phyloP scores from a whole-genome alignment of 2,797 vertebrate genomes.

The Bryconaethiops microstoma region DNA sequence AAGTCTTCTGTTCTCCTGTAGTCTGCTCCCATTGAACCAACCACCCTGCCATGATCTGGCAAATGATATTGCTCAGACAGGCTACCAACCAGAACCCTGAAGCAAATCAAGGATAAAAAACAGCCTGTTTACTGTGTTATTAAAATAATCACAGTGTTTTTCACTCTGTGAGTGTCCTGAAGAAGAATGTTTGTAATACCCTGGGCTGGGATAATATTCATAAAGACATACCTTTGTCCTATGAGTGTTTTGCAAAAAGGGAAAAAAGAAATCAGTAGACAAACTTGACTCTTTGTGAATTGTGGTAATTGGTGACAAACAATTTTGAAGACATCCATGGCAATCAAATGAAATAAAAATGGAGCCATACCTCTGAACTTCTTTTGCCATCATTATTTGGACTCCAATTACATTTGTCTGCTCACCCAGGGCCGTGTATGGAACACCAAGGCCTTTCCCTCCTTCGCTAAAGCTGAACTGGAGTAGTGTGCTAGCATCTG shows the following conservation, averaged over 20 bases:
- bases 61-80: conserved; percentile 5
- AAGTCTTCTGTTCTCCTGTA: conserved; percentile 35
- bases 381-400: conserved; percentile 6
- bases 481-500: conserved; percentile 39
- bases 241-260: conserved; percentile 14
- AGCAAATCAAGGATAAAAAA: too few relatives aligned
- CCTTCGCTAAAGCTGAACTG: conserved; percentile 23
- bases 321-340: conserved; percentile 46
- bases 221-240: conserved; percentile 4
- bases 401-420: conserved; percentile 23
- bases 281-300: conserved; percentile 32
- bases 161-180: not conserved
- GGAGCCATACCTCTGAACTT: conserved; percentile 21
- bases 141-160: too few relatives aligned
- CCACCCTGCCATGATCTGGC: not conserved
- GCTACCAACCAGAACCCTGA: not conserved
- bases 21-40: not conserved
- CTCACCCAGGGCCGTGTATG: not conserved
- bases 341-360: conserved; percentile 42
- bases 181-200: conserved; percentile 19
- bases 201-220: not conserved
- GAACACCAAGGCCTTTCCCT: conserved; percentile 1
- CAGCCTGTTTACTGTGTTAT: too few relatives aligned
- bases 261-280: conserved; percentile 26
- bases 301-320: conserved; percentile 46